A percentile compares a stretch with the other conserved stretches of the same genome.
These are phyloP conservation scores for Ceratina calcarata DNA, from an alignment of 1,140 invertebrate genomes.

Conservation along the genomic window DNA sequence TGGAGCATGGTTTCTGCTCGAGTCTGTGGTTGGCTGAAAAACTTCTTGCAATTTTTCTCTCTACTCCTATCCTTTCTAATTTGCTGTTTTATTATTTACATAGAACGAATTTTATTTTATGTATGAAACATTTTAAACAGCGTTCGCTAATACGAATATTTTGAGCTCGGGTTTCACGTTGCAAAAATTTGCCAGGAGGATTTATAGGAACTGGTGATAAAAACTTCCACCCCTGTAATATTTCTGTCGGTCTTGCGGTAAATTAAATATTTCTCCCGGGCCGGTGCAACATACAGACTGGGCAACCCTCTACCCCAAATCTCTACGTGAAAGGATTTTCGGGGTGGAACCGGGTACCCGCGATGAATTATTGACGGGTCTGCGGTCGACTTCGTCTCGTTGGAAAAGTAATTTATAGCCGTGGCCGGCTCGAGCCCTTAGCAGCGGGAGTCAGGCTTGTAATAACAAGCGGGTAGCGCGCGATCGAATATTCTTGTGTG, in stretches of 20 bases:
- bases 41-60: too few species aligned
- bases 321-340: slow-evolving; percentile 40
- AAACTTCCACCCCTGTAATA: background rate
- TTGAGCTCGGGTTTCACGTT: too few species aligned
- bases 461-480: slow-evolving; percentile 41
- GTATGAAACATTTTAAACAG: too few species aligned
- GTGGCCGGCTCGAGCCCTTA: slow-evolving; percentile 13
- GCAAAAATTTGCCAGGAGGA: background rate
- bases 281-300: slow-evolving; percentile 2
- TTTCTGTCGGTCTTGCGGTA: slow-evolving; percentile 6
- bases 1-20: background rate
- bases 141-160: too few species aligned
- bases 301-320: background rate
- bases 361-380: slow-evolving; percentile 59
- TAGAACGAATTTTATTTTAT: too few species aligned
- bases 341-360: slow-evolving; percentile 9
- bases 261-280: slow-evolving; percentile 42
- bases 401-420: slow-evolving; percentile 59
- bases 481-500: slow-evolving; percentile 39
- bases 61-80: too few species aligned
- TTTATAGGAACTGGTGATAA: background rate
- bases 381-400: slow-evolving; percentile 51
- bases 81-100: too few species aligned
- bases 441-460: slow-evolving; percentile 10
- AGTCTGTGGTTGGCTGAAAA: too few species aligned